These are phyloP conservation scores for Limnodromus scolopaceus DNA, from an alignment of 2,797 vertebrate genomes.

Conservation along the genomic window DNA sequence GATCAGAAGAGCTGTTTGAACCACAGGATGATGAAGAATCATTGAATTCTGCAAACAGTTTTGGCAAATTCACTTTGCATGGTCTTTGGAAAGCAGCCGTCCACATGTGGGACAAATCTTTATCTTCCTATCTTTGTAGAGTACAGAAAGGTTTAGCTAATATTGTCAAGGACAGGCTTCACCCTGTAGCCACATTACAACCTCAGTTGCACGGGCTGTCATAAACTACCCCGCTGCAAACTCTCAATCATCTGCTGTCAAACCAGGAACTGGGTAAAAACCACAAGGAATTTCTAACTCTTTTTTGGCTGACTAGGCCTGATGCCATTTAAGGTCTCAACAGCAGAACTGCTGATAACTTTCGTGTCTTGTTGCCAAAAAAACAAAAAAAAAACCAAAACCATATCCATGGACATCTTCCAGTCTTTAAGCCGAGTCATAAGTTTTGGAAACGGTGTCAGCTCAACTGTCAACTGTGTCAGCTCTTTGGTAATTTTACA, in stretches of 20 bases:
- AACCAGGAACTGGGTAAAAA: slow-evolving; percentile 41
- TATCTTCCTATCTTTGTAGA: neutral
- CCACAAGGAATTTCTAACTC: slow-evolving; percentile 46
- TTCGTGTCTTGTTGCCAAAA: slow-evolving; percentile 4
- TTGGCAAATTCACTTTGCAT: slow-evolving; percentile 18
- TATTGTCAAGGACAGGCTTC: neutral
- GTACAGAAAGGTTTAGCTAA: neutral
- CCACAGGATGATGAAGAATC: slow-evolving; percentile 16
- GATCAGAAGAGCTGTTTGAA: slow-evolving; percentile 42
- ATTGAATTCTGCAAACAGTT: neutral
- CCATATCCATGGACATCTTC: slow-evolving; percentile 45
- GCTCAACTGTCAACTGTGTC: neutral
- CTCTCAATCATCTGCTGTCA: slow-evolving; percentile 30
- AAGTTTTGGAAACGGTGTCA: neutral
- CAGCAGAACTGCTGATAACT: slow-evolving; percentile 44
- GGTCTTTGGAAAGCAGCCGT: slow-evolving; percentile 28
- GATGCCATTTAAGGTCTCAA: slow-evolving; percentile 23
- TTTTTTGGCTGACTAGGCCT: slow-evolving; percentile 12
- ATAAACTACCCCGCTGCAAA: neutral
- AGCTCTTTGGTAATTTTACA: slow-evolving; percentile 42
- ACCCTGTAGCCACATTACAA: neutral
- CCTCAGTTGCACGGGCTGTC: neutral
- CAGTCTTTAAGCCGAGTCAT: slow-evolving; percentile 42
- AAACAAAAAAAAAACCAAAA: neutral
- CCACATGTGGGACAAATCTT: slow-evolving; percentile 29